Percentiles rank a stretch among this genome's conserved stretches.
phyloP scores from a whole-genome alignment of 2,888 invertebrate species.

The Pheosia gnoma region DNA sequence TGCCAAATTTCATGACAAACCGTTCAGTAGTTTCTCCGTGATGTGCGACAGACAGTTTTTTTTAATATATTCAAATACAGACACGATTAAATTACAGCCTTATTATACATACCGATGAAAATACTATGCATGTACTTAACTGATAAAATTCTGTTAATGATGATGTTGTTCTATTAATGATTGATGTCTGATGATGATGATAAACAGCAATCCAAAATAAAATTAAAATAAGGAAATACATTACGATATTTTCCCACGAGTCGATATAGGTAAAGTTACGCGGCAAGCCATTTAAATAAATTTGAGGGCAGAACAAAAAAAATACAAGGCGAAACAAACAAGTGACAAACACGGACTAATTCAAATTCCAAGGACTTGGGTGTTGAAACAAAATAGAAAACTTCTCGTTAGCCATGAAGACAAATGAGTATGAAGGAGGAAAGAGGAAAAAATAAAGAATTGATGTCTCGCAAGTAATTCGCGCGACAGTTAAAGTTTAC shows the following conservation, averaged over 20 bases:
- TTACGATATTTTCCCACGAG: background rate
- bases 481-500: slow-evolving; percentile 47
- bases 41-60: too few species aligned
- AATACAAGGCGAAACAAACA: slow-evolving; percentile 25
- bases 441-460: slow-evolving; percentile 50
- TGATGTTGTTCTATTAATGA: too few species aligned
- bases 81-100: too few species aligned
- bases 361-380: slow-evolving; percentile 21
- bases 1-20: too few species aligned
- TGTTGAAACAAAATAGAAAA: slow-evolving; percentile 26
- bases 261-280: background rate
- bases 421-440: slow-evolving; percentile 43
- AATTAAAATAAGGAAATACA: too few species aligned
- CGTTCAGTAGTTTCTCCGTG: too few species aligned
- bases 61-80: too few species aligned
- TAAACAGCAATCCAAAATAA: too few species aligned
- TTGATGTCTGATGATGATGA: too few species aligned
- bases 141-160: too few species aligned
- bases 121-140: background rate
- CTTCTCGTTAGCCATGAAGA: slow-evolving; percentile 34
- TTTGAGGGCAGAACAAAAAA: background rate
- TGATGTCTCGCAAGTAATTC: slow-evolving; percentile 57
- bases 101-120: too few species aligned
- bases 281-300: background rate
- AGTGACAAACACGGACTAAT: slow-evolving; percentile 28